These are phyloP conservation scores for Bambusicola thoracicus DNA, from an alignment of 2,113 vertebrate genomes.

Conservation along the genomic window DNA sequence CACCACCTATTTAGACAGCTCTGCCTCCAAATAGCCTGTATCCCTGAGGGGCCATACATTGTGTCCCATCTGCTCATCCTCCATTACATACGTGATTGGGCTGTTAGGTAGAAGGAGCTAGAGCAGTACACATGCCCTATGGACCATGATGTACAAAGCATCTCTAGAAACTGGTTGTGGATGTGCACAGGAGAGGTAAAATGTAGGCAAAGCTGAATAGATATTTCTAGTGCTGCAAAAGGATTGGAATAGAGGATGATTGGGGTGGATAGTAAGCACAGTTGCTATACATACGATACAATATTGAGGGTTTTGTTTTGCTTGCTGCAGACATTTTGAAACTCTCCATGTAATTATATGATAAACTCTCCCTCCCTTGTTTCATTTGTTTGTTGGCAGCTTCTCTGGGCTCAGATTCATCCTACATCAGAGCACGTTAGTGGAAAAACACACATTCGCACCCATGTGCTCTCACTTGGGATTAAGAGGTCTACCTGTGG, in stretches of 20 bases:
- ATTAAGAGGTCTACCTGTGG: background rate
- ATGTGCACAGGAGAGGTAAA: background rate
- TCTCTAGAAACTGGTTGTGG: background rate
- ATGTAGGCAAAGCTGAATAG: background rate
- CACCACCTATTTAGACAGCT: background rate
- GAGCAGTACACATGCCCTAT: rapidly evolving
- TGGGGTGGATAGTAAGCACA: background rate
- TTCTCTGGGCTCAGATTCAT: background rate
- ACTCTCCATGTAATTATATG: background rate
- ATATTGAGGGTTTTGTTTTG: rapidly evolving
- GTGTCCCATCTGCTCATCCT: background rate
- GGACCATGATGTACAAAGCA: background rate
- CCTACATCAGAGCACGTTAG: background rate
- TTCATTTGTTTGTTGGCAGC: background rate
- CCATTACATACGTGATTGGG: background rate
- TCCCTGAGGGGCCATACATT: background rate
- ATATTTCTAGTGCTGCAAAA: background rate
- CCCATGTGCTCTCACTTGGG: background rate
- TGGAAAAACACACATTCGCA: background rate
- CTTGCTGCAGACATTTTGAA: background rate
- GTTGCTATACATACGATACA: background rate
- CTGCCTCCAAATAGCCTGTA: background rate
- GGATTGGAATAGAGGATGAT: background rate
- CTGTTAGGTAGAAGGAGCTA: background rate
- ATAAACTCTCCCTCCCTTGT: background rate